Conservation (phyloP, 2,113 vertebrate species). For the Cervus canadensis region DNA sequence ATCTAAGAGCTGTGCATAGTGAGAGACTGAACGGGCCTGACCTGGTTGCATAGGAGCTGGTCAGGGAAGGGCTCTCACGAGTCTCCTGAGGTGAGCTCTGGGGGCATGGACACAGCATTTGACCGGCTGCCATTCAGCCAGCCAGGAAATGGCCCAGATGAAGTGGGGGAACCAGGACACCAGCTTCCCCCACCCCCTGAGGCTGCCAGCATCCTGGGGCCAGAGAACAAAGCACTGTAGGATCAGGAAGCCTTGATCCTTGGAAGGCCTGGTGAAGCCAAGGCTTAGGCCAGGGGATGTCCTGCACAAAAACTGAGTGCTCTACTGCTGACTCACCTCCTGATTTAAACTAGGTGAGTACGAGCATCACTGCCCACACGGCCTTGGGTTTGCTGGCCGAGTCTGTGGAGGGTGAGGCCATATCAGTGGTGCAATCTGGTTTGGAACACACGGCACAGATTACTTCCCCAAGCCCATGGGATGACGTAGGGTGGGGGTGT, state of each 20-base stretch:
- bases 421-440: not conserved
- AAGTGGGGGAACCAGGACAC: too few species aligned
- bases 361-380: not conserved
- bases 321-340: not conserved
- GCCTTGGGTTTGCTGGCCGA: not conserved
- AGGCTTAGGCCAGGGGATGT: not conserved
- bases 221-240: not conserved
- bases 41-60: not conserved
- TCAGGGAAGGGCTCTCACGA: not conserved
- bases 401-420: not conserved
- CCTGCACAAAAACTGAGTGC: not conserved
- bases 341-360: not conserved
- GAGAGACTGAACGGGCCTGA: not conserved
- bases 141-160: not conserved
- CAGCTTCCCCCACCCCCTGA: not conserved
- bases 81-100: not conserved
- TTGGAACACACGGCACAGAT: not conserved
- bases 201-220: too few species aligned
- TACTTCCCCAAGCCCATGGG: not conserved
- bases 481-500: fast-evolving
- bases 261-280: not conserved
- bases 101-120: not conserved
- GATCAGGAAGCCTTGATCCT: not conserved
- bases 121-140: not conserved
- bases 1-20: not conserved